Base-by-base conservation (phyloP, 2,888 invertebrate genomes). In the Lepidonotus clava region DNA sequence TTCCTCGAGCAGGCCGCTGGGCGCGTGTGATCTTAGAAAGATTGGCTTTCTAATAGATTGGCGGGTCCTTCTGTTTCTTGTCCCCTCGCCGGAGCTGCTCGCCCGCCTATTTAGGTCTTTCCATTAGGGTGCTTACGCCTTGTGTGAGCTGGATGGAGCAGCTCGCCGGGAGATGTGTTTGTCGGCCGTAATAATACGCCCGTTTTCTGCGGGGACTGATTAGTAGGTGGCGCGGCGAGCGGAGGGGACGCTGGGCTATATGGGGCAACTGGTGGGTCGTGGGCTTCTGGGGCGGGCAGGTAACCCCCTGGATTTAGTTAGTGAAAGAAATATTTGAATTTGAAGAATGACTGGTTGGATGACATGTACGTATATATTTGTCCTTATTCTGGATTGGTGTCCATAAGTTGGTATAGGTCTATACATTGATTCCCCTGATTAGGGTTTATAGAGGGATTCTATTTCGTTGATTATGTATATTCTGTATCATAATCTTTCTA, bases 1-100 rank as follows among this genome's bases (percentile, higher is more conserved):
- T 24, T 66, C 66, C 66, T 32, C 28, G 24, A 66, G 66, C 21
- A 32, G 24, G 66, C n/a, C n/a, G 28, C 28, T 32, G 21, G 66
- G 66, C 66, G 32, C 66, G 66, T 66, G 66, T 66, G 66, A 66
- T 66, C 66, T 24, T 14, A 32, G 66, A 66, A 24, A 32, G 66
- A 66, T 66, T 66, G 66, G 66, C 66, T 66, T 66, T 66, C 66
- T 66, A 66, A 66, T 66, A 66, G 66, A 66, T 66, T 66, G 66
- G 66, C n/a, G n/a, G 32, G 14, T 2, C 66, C 66, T 66, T 66
- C 66, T 66, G 66, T 66, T 66, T 66, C 66, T 32, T 66, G 66
- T 66, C 66, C 66, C 5, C 32, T 28, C 66, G n/a, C 66, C 66
- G 66, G 66, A 66, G 66, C 24, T 32, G 28, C 66, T 24, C 66